Percentiles rank a stretch among this genome's conserved stretches.
These are phyloP conservation scores for Ploceus nigricollis DNA, from an alignment of 2,113 vertebrate species.

Conservation along the genomic window DNA sequence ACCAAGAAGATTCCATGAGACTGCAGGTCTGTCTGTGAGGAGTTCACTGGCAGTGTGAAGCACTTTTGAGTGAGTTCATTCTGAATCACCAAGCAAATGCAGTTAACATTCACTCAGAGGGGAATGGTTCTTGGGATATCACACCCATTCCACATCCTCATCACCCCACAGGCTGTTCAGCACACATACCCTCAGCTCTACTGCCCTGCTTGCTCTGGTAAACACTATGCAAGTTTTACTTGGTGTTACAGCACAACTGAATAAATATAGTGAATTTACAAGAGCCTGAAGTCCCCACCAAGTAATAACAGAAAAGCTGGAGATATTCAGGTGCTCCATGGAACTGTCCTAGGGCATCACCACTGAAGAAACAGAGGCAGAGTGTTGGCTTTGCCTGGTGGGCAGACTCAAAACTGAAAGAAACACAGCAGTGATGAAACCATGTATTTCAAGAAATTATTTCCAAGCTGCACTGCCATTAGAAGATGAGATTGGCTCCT, in stretches of 20 bases:
- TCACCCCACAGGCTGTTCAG: neutral
- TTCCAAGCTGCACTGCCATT: neutral
- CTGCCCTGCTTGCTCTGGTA: neutral
- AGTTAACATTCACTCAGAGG: neutral
- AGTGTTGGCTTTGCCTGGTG: neutral
- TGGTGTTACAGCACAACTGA: neutral
- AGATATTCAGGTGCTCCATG: neutral
- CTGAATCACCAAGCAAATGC: neutral
- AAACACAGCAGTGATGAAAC: neutral
- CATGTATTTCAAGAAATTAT: neutral
- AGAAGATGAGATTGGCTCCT: neutral
- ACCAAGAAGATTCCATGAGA: neutral
- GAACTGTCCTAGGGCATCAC: neutral
- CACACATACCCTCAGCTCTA: fast-evolving
- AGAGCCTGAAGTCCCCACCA: neutral
- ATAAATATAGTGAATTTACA: neutral
- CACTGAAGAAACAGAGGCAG: neutral
- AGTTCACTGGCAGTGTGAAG: neutral
- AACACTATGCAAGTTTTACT: neutral
- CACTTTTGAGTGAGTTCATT: neutral
- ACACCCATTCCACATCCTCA: fast-evolving
- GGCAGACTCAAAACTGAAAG: neutral
- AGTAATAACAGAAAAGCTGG: neutral
- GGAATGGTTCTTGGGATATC: neutral
- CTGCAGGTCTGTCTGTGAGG: neutral